Evolutionary conservation across 2,888 invertebrate species (phyloP).

Genomic region (Dynastes grantii): DNA sequence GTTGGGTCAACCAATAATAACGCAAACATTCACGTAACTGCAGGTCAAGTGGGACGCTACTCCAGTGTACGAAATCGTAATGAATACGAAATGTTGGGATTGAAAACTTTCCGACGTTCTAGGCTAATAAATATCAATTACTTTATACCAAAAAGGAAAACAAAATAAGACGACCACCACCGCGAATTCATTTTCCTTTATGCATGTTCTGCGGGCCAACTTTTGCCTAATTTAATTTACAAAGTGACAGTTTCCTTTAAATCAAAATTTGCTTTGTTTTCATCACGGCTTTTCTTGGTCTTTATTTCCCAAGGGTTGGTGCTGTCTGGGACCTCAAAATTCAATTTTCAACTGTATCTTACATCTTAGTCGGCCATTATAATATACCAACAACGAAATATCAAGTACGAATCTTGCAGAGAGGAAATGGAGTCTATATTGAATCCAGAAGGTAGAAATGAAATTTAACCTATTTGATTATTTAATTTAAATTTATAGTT

Average conservation of each 20-base stretch:
- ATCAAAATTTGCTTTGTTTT: constrained; percentile 52
- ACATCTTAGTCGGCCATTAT: constrained; percentile 45
- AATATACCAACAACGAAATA: constrained; percentile 44
- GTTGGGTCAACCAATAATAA: not conserved
- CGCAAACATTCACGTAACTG: not conserved
- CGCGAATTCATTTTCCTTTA: constrained; percentile 45
- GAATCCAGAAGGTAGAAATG: not conserved
- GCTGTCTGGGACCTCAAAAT: constrained; percentile 51
- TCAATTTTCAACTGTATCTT: constrained; percentile 51
- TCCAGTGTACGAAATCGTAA: constrained; percentile 8
- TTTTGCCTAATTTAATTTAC: constrained; percentile 48
- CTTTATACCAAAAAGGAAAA: constrained; percentile 32
- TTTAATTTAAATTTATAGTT: not conserved
- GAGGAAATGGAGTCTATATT: constrained; percentile 1
- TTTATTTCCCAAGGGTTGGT: constrained; percentile 51
- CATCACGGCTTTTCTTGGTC: constrained; percentile 51
- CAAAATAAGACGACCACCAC: constrained; percentile 21
- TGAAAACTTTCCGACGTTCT: constrained; percentile 33
- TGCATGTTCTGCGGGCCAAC: constrained; percentile 34
- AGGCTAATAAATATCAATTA: constrained; percentile 45
- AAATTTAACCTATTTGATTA: not conserved
- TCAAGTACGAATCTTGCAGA: not conserved
- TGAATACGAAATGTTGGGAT: constrained; percentile 23
- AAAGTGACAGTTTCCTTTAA: constrained; percentile 52
- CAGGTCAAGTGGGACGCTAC: not conserved